Evolutionary conservation across 2,888 invertebrate genomes (phyloP).

Genomic region (Sphaerophoria taeniata): DNA sequence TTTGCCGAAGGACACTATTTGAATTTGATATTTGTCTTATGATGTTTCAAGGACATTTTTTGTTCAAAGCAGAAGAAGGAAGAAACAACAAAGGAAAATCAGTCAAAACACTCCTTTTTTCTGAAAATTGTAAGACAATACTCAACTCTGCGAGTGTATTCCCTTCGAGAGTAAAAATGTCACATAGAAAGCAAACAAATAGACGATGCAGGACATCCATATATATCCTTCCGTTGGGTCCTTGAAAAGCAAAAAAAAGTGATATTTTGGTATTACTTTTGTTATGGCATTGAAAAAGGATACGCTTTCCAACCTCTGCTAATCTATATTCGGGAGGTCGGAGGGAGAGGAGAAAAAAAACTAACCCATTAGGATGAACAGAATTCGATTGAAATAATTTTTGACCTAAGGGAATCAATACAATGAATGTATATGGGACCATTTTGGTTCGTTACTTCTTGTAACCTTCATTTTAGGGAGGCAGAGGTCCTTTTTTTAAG

Average conservation of each 20-base stretch:
- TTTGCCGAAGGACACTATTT: constrained; percentile 36
- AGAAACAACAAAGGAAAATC: constrained; percentile 17
- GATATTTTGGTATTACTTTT: constrained; percentile 48
- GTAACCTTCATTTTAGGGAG: constrained; percentile 22
- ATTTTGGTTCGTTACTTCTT: not conserved
- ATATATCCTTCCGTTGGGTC: constrained; percentile 1
- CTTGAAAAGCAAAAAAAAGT: constrained; percentile 1
- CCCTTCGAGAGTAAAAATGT: not conserved
- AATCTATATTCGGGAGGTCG: not conserved
- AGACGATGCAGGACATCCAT: constrained; percentile 30
- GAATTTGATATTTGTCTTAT: constrained; percentile 61
- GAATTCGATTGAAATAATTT: constrained; percentile 57
- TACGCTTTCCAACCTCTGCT: constrained; percentile 1
- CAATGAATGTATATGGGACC: not conserved
- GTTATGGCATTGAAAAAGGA: constrained; percentile 36
- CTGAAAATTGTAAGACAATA: constrained; percentile 41
- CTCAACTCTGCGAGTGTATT: constrained; percentile 10
- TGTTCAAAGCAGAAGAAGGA: not conserved
- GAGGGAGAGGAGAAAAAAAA: constrained; percentile 27
- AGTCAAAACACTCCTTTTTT: constrained; percentile 14
- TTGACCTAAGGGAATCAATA: constrained; percentile 58
- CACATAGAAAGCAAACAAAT: constrained; percentile 39
- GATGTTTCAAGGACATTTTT: constrained; percentile 58
- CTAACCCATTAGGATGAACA: constrained; percentile 55
- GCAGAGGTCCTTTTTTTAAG: not conserved